phyloP scores from a whole-genome alignment of 64 coral and sea anemone species.

The Astreopora myriophthalma region DNA sequence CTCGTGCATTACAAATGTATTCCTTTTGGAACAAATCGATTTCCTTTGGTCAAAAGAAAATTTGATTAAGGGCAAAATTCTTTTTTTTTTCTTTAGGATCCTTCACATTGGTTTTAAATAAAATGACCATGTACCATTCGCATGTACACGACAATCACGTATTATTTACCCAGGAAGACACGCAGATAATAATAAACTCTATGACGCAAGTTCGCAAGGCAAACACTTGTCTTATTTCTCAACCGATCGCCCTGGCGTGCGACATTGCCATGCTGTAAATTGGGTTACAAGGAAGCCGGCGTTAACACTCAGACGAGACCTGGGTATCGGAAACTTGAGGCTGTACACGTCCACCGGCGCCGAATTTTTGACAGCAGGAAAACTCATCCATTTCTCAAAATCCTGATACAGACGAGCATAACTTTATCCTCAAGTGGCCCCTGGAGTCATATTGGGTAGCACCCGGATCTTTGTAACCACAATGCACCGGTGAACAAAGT shows the following conservation, averaged over 20 bases:
- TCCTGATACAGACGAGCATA: not conserved
- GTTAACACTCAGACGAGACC: not conserved
- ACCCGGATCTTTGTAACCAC: slow-evolving; percentile 8
- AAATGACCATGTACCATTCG: not conserved
- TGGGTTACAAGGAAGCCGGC: not conserved
- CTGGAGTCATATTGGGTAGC: not conserved
- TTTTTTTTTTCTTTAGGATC: not conserved
- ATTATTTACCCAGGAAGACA: not conserved
- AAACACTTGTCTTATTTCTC: not conserved
- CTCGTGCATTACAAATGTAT: not conserved
- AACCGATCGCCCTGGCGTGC: not conserved
- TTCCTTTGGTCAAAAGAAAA: not conserved
- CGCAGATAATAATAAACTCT: not conserved
- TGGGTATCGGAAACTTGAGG: not conserved
- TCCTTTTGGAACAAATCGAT: not conserved
- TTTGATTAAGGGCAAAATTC: not conserved
- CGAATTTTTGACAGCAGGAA: no score
- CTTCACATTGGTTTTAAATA: no score
- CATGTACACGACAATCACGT: not conserved
- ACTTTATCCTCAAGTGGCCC: not conserved
- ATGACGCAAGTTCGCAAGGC: not conserved
- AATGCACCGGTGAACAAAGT: not conserved
- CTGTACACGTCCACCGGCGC: not conserved
- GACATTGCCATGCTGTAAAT: not conserved
- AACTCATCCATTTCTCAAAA: no score